A percentile compares a stretch with the other conserved stretches of the same genome.
Evolutionary conservation across 2,797 vertebrate genomes (phyloP).

Genomic region (Ctenochaetus hawaiiensis): DNA sequence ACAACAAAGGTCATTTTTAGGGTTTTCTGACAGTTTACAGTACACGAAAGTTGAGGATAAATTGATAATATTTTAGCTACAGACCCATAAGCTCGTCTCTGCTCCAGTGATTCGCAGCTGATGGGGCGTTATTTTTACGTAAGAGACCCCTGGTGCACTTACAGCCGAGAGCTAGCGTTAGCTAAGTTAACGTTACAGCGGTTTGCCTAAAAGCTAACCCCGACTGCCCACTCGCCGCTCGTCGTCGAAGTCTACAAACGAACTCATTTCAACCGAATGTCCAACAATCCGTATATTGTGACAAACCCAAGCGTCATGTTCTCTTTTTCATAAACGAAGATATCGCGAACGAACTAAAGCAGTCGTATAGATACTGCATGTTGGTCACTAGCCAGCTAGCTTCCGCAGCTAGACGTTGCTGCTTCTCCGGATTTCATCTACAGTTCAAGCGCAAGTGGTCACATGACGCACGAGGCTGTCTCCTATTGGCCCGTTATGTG

Average conservation of each 20-base stretch:
- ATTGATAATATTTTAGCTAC: accelerated
- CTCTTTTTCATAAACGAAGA: not conserved
- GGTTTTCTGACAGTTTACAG: not conserved
- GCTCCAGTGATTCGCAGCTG: slow-evolving; percentile 8
- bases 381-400: slow-evolving; percentile 50
- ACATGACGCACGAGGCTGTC: slow-evolving; percentile 62
- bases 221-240: not conserved
- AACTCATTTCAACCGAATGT: not conserved
- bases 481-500: slow-evolving; percentile 80
- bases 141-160: slow-evolving; percentile 33
- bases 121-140: slow-evolving; percentile 57
- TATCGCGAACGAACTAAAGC: not conserved
- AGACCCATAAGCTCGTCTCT: not conserved
- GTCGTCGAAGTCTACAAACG: slow-evolving; percentile 8
- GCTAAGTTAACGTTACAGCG: slow-evolving; percentile 22
- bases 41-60: too few relatives aligned
- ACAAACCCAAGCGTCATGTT: not conserved
- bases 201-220: slow-evolving; percentile 23
- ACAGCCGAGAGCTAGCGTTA: slow-evolving; percentile 52
- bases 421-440: slow-evolving; percentile 28
- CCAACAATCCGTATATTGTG: not conserved
- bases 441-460: slow-evolving; percentile 48
- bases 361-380: not conserved
- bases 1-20: not conserved
- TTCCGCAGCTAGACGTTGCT: slow-evolving; percentile 46